A percentile compares a stretch with the other conserved stretches of the same genome.
Evolutionary conservation across 2,113 vertebrate genomes (phyloP).

Genomic region (Labrus mixtus): DNA sequence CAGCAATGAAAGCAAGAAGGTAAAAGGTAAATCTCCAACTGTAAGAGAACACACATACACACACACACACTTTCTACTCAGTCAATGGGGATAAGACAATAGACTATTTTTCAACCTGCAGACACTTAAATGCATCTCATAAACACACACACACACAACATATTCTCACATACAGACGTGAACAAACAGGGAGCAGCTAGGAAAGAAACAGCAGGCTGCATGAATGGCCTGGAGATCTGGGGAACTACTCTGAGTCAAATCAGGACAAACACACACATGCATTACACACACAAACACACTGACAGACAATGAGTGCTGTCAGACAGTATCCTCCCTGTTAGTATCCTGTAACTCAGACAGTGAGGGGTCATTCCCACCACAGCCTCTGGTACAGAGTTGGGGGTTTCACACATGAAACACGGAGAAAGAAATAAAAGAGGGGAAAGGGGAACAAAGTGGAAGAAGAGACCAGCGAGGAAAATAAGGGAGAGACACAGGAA

Average conservation of each 20-base stretch:
- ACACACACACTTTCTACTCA: constrained; percentile 56
- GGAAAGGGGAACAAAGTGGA: constrained; percentile 2
- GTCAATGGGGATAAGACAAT: constrained; percentile 57
- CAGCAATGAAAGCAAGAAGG: constrained; percentile 94
- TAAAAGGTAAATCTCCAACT: constrained; percentile 99
- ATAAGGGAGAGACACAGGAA: constrained; percentile 53
- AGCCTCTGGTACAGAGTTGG: constrained; percentile 15
- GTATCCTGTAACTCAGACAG: constrained; percentile 31
- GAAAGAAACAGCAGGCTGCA: constrained; percentile 32
- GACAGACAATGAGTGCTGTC: constrained; percentile 29
- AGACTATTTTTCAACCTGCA: constrained; percentile 39
- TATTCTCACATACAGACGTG: neutral
- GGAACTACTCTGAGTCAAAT: constrained; percentile 33
- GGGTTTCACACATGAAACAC: neutral
- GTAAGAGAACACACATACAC: constrained; percentile 85
- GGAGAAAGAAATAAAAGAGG: constrained; percentile 5
- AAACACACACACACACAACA: neutral
- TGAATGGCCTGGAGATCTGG: constrained; percentile 34
- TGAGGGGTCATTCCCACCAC: neutral
- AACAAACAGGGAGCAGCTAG: constrained; percentile 6
- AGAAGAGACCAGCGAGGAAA: constrained; percentile 20
- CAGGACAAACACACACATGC: constrained; percentile 20
- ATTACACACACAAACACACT: constrained; percentile 12
- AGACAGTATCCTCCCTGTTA: constrained; percentile 16
- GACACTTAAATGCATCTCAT: constrained; percentile 20